These are phyloP conservation scores for Entomobrya multifasciata DNA, from an alignment of 2,888 invertebrate genomes.

Conservation along the genomic window DNA sequence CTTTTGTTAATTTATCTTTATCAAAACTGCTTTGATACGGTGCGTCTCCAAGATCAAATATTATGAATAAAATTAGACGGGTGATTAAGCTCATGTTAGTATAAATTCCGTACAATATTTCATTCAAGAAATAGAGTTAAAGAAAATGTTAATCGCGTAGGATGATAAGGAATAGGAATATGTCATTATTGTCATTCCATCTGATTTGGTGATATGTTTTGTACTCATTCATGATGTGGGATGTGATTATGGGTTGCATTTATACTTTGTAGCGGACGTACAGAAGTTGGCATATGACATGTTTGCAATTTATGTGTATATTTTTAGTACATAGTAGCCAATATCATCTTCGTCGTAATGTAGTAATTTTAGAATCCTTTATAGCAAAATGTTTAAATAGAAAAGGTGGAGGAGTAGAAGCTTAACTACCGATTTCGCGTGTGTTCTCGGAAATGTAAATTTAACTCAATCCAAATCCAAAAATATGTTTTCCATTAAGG, in stretches of 20 bases:
- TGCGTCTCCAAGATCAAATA: slow-evolving; percentile 57
- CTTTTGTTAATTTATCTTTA: not conserved
- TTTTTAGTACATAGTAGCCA: too few species aligned
- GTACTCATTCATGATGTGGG: slow-evolving; percentile 22
- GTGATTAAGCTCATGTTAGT: slow-evolving; percentile 46
- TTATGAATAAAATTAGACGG: slow-evolving; percentile 71
- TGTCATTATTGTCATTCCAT: slow-evolving; percentile 55
- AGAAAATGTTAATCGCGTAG: slow-evolving; percentile 22
- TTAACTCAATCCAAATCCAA: too few species aligned
- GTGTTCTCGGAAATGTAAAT: too few species aligned
- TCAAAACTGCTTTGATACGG: slow-evolving; percentile 36
- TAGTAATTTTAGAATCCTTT: too few species aligned
- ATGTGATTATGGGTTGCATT: not conserved
- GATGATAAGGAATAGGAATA: slow-evolving; percentile 49
- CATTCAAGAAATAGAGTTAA: not conserved
- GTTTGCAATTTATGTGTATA: too few species aligned
- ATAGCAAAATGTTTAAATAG: too few species aligned
- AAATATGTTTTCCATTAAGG: too few species aligned
- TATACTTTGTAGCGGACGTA: not conserved
- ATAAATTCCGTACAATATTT: slow-evolving; percentile 19
- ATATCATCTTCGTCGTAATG: too few species aligned
- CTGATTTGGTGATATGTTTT: slow-evolving; percentile 58
- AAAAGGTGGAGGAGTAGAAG: too few species aligned
- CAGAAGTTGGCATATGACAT: not conserved
- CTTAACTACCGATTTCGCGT: too few species aligned